Conservation (phyloP, 2,888 invertebrate species). For the Synanthedon tipuliformis region DNA sequence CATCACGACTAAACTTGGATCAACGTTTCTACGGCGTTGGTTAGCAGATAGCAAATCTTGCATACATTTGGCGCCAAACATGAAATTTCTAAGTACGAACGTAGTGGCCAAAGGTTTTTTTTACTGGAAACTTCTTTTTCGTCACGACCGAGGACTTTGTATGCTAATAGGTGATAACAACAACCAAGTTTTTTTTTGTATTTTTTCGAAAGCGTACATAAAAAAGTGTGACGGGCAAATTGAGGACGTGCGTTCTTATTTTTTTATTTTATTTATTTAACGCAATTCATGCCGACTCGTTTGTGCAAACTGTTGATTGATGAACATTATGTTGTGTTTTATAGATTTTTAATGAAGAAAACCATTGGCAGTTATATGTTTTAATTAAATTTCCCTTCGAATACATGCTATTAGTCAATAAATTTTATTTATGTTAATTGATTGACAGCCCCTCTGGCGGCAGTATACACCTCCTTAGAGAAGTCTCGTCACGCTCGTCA, state of each 20-base stretch:
- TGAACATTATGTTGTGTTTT: too few relatives aligned
- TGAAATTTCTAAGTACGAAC: slow-evolving; percentile 16
- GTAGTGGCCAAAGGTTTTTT: slow-evolving; percentile 7
- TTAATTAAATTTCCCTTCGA: too few relatives aligned
- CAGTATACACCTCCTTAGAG: too few relatives aligned
- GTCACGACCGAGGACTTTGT: slow-evolving; percentile 48
- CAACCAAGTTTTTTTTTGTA: slow-evolving; percentile 9
- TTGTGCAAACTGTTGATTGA: too few relatives aligned
- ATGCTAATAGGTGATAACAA: slow-evolving; percentile 40
- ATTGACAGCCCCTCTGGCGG: too few relatives aligned
- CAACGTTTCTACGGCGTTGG: slow-evolving; percentile 19
- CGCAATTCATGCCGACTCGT: not conserved
- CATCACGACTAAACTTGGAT: slow-evolving; percentile 18
- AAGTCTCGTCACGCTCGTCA: too few relatives aligned
- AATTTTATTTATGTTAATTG: too few relatives aligned
- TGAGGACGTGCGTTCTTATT: slow-evolving; percentile 2
- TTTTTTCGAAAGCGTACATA: slow-evolving; percentile 7
- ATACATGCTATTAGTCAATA: too few relatives aligned
- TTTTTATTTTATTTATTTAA: not conserved
- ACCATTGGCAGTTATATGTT: too few relatives aligned
- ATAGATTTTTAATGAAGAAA: too few relatives aligned
- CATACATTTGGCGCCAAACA: slow-evolving; percentile 36
- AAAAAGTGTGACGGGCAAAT: slow-evolving; percentile 12
- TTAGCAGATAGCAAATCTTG: slow-evolving; percentile 33
- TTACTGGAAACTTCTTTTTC: slow-evolving; percentile 13